Base-by-base conservation (phyloP, 2,797 vertebrate genomes). In the Furcifer pardalis region DNA sequence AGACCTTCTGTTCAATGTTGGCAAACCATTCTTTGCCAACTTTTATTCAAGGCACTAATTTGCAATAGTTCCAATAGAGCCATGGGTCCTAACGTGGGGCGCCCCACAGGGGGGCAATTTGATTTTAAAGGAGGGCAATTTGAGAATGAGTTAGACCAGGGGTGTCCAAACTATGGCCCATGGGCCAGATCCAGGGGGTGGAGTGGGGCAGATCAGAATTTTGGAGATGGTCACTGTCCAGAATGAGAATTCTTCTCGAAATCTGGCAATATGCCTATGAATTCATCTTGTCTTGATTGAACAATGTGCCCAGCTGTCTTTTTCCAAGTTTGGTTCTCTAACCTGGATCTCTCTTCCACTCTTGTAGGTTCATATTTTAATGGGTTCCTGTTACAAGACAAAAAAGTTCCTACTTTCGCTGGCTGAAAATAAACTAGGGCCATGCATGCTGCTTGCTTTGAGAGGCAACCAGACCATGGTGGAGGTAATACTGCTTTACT, bases 301-400 rank as follows among this genome's bases (percentile, higher is more conserved):
- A 25, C 76, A 25, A 5, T 25, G 42, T 7, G 7, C 25, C 32
- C 9, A 59, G 37, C 19, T 37, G 5, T 59, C 25, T 71, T 71
- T n/a, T n/a, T 37, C 15, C 52, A 62, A 3, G n/a, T 27, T 13
- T 56, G 27, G 13, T 4, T 15, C 37, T 32, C 37, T 91, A 21
- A 92, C 72, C 82, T 65, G 46, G 44, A 35, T 80, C 60, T 83
- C 69, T 66, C 40, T 76, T 49, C 32, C 21, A 13, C 52, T 93
- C 46, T 37, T 46, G 3, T 88, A 99, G 99, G 99, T 99, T 92
- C 99, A 99, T 93, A 99, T 99, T 95, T 95, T 99, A 89, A 99
- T 99, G 98, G 98, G 99, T 82, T 99, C 99, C 89, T 99, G 99
- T 95, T 99, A 99, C 84, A 99, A 99, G 95, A 99, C 99, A 60